A percentile compares a stretch with the other conserved stretches of the same genome.
phyloP scores from a whole-genome alignment of 2,797 vertebrate genomes.

The Mastacembelus armatus region DNA sequence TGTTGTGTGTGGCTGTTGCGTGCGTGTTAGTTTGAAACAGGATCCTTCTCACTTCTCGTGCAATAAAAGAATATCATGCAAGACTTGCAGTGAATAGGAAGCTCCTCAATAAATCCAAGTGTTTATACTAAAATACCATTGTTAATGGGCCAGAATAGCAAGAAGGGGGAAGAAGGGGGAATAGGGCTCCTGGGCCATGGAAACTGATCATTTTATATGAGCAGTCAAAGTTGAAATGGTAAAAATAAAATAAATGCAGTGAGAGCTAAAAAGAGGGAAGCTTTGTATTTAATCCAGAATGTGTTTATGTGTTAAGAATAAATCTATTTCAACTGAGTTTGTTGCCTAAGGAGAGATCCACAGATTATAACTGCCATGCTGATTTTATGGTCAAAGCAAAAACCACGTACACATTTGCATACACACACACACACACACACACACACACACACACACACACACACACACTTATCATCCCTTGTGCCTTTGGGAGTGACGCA shows the following conservation, averaged over 20 bases:
- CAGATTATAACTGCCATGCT: slow-evolving; percentile 24
- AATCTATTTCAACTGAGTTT: slow-evolving; percentile 23
- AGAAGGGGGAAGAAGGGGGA: neutral
- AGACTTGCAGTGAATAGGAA: slow-evolving; percentile 75
- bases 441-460: slow-evolving; percentile 28
- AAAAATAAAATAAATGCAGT: neutral
- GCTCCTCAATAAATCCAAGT: slow-evolving; percentile 74
- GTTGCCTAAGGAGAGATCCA: slow-evolving; percentile 36
- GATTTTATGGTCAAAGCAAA: slow-evolving; percentile 64
- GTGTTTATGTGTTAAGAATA: neutral
- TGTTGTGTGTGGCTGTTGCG: slow-evolving; percentile 22
- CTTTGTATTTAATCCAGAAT: slow-evolving; percentile 5
- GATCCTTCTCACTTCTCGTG: slow-evolving; percentile 67
- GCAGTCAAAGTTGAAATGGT: slow-evolving; percentile 6
- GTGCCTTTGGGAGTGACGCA: slow-evolving; percentile 54
- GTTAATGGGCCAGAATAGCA: slow-evolving; percentile 68
- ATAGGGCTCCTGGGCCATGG: neutral
- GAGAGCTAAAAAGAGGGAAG: neutral
- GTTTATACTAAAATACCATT: slow-evolving; percentile 70
- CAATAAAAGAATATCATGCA: slow-evolving; percentile 77
- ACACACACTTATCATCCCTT: slow-evolving; percentile 26
- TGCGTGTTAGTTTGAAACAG: slow-evolving; percentile 58
- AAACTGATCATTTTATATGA: slow-evolving; percentile 25
- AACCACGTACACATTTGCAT: slow-evolving; percentile 21
- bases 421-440: slow-evolving; percentile 25